Base-by-base conservation (phyloP, 2,888 invertebrate species). In the Drosophila algonquin region DNA sequence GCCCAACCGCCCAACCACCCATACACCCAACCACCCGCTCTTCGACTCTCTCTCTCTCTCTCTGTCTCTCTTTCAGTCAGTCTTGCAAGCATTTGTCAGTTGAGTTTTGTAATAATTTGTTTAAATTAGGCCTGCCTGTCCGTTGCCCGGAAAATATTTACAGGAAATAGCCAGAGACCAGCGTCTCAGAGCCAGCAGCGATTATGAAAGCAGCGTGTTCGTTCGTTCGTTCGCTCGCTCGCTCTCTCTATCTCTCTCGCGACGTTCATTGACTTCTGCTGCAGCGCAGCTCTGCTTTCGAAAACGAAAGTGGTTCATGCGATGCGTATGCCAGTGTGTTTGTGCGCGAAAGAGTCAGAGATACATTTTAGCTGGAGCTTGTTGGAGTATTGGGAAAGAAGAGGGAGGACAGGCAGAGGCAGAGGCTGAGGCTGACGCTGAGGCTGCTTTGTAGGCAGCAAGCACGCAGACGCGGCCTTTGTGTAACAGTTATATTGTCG, bases 241-340 rank as follows among this genome's bases (percentile, higher is more conserved):
- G 52, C 58, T 64, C 72, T 64, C 40, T 45, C 56, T 46, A 63
- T 63, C 68, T 65, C 60, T 54, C 44, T 51, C 56, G 40, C 60
- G 60, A 61, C 78, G 87, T 89, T 80, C 89, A 87, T 87, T 87
- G 87, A 87, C 89, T 89, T 78, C 75, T 80, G 52, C 46, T 51
- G 50, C 47, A 63, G 60, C 40, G 14, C 72, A 73, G 65, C 72
- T 72, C 63, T 60, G 75, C 55, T 51, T 70, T 52, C 81, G 87
- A 87, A 87, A 87, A 81, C 74, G 87, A 89, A 87, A 87, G 87
- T 87, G 87, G 81, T 76, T 77, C 79, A 79, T 73, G 76, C 52
- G 62, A 40, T 55, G 54, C 54, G 47, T 54, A 46, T 62, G 56
- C 40, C 4, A 1, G 24, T 24, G 24, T 24, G 24, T 24, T 0